Evolutionary conservation across 30 jellyfish, hydroid and myxozoan genomes (phyloP).

Genomic region (Euphysa ruthae): DNA sequence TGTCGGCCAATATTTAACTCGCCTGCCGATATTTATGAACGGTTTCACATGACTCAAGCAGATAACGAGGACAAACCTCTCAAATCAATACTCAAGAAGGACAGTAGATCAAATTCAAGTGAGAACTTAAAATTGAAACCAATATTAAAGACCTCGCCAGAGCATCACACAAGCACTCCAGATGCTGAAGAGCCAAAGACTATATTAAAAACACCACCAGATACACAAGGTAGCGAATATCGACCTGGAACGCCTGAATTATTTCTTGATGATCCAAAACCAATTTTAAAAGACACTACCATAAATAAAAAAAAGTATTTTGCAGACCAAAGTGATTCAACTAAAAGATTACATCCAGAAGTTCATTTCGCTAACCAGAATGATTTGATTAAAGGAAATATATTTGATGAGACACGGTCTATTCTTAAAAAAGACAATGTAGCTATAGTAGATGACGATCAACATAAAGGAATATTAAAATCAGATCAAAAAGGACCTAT

Average conservation of each 20-base stretch:
- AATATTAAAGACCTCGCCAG: conserved; percentile 78
- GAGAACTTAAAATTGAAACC: conserved; percentile 67
- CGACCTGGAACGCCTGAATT: conserved; percentile 41
- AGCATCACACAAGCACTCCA: conserved; percentile 59
- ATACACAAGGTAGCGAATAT: conserved; percentile 24
- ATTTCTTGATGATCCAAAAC: conserved; percentile 58
- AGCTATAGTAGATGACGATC: background rate
- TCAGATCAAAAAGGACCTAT: conserved; percentile 7
- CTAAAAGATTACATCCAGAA: background rate
- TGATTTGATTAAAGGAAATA: background rate
- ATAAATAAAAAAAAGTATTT: too few species aligned
- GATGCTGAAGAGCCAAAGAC: conserved; percentile 23
- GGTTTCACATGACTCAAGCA: conserved; percentile 15
- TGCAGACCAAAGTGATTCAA: too few species aligned
- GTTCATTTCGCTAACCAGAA: conserved; percentile 4
- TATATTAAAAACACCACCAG: conserved; percentile 35
- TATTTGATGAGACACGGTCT: conserved; percentile 4
- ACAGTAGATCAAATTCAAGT: conserved; percentile 46
- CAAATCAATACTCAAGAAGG: conserved; percentile 82
- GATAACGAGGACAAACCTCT: conserved; percentile 71
- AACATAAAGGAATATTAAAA: conserved; percentile 9
- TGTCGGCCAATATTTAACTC: conserved; percentile 27
- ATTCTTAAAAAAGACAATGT: background rate
- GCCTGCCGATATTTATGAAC: conserved; percentile 75
- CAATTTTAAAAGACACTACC: conserved; percentile 74